Base-by-base conservation (phyloP, 2,797 vertebrate species). In the Gymnocypris eckloni region DNA sequence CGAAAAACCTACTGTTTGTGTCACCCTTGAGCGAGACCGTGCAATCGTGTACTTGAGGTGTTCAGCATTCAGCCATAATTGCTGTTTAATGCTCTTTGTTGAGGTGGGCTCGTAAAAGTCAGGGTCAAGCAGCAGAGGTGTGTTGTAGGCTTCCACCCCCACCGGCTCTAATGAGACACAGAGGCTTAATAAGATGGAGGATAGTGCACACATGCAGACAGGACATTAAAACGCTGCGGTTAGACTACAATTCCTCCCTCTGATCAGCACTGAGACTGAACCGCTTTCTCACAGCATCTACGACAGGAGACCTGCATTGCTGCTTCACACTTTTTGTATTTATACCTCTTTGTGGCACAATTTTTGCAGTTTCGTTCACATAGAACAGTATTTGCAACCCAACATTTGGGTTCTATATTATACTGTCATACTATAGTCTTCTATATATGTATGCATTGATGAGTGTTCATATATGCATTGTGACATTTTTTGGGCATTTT, bases 51-150 rank as follows among this genome's bases (percentile, higher is more conserved):
- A 48, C 48, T 88, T 69, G 75, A 84, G 79, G 80, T 84, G 73
- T 85, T 79, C 61, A 48, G 52, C 69, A 69, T 83, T 88, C 52
- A 87, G 72, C n/a, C 78, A 25, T 81, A 73, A 76, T 84, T 82
- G 85, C 89, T 52, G 77, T 81, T 86, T 81, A 79, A 86, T 70
- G 28, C 43, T 82, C 64, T 45, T 86, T 86, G 86, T 80, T 82
- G 61, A 88, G 84, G 84, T 81, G 69, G 61, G 28, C 84, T 90
- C 82, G 77, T 89, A 89, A 90, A 90, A 90, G 43, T 76, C 70
- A 48, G 86, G 86, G 86, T 90, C 86, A 76, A 39, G 37, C 81
- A 82, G 59, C 69, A 61, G 71, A 81, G 83, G 84, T 25, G 77
- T 78, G 84, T 56, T 81, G 78, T 79, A 82, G 54, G 64, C 81